Conservation (phyloP, 2,888 invertebrate species). For the Cenopis cana region DNA sequence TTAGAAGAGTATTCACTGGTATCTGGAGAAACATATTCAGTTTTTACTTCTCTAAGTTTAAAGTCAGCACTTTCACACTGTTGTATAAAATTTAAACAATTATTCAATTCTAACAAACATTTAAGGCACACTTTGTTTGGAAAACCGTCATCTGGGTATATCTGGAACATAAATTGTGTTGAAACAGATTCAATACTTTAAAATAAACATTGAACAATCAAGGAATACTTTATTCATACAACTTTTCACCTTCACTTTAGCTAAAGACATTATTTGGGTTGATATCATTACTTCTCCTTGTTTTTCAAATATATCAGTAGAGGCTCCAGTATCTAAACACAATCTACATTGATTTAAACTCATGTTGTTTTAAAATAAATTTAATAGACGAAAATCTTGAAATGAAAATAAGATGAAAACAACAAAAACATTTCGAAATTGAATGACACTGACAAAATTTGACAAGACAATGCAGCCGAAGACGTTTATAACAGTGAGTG, state of each 20-base stretch:
- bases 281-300: constrained; percentile 58
- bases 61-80: constrained; percentile 66
- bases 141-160: constrained; percentile 68
- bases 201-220: not conserved
- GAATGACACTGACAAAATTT: not conserved
- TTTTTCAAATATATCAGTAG: constrained; percentile 62
- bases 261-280: constrained; percentile 66
- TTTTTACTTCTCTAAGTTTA: constrained; percentile 56
- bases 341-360: constrained; percentile 62
- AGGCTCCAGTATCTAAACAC: constrained; percentile 59
- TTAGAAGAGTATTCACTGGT: not conserved
- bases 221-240: not conserved
- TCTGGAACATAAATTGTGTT: constrained; percentile 57
- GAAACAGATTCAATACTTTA: too few species aligned
- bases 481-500: not conserved
- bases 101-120: constrained; percentile 64
- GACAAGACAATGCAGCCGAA: not conserved
- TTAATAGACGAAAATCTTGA: too few species aligned
- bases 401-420: too few species aligned
- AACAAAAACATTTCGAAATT: constrained; percentile 3
- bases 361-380: constrained; percentile 42
- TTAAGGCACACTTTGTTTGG: constrained; percentile 67
- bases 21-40: not conserved
- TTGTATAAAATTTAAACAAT: constrained; percentile 66
- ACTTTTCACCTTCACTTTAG: constrained; percentile 63